Base-by-base conservation (phyloP, 2,888 invertebrate species). In the Noctua fimbriata region DNA sequence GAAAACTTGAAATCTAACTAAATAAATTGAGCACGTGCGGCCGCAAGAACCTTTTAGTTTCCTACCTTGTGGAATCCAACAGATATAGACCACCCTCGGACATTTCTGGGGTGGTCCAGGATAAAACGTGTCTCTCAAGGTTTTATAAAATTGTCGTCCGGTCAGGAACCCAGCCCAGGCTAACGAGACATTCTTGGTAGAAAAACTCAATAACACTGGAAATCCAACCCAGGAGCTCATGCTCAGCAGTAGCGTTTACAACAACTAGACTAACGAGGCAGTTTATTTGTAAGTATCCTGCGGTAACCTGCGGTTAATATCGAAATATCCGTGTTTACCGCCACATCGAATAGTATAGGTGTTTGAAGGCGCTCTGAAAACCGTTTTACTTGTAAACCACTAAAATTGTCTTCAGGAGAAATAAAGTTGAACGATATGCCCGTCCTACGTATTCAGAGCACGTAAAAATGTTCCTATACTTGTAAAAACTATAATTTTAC, bases 401-500 rank as follows among this genome's bases (percentile, higher is more conserved):
- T 49, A 36, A 67, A 49, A 44, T 24, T 66, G 6, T 36, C 3
- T 16, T 12, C 7, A 65, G 55, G 16, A 16, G n/a, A 16, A 44
- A 36, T 67, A 83, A 60, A 66, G 58, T 49, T n/a, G 16, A 24
- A 63, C 58, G 58, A 71, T 28, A 67, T 28, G 28, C 21, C n/a
- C 67, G 32, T n/a, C 16, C 5, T n/a, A 52, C 44, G 49, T 69
- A 73, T 83, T 79, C 79, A 24, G 18, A 65, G 6, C 52, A 73
- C 69, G 66, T 63, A 41, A 69, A 76, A 75, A 76, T 70, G 67
- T 75, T 73, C 55, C 52, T 41, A 41, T 49, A 55, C 65, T 77
- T 83, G 70, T 78, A 74, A 81, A 65, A 87, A 87, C 78, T 81
- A 84, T 79, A 78, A 80, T 74, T 82, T 65, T 67, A 69, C 69